These are phyloP conservation scores for Drosophila lutescens DNA, from an alignment of 2,888 invertebrate genomes.

Conservation along the genomic window DNA sequence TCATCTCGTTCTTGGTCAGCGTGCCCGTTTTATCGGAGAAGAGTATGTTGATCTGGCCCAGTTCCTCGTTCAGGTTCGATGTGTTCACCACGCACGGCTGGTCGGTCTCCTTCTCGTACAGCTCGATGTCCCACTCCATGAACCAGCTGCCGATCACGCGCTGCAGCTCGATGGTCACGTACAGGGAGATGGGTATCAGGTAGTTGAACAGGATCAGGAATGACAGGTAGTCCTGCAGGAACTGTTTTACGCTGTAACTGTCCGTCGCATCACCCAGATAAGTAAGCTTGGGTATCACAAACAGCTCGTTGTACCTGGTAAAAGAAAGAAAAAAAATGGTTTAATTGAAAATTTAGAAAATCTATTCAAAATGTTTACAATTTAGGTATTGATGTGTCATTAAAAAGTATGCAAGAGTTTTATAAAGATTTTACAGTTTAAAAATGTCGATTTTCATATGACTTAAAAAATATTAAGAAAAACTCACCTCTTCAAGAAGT, in stretches of 20 bases:
- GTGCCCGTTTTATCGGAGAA: conserved; percentile 95
- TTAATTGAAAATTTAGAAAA: not conserved
- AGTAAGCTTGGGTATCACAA: conserved; percentile 75
- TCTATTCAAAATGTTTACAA: too few relatives aligned
- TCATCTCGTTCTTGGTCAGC: conserved; percentile 93
- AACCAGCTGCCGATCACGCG: conserved; percentile 88
- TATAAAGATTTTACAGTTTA: too few relatives aligned
- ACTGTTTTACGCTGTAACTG: conserved; percentile 77
- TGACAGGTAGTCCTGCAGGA: conserved; percentile 87
- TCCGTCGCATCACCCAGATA: conserved; percentile 83
- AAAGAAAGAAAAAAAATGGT: not conserved
- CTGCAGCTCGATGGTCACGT: conserved; percentile 92
- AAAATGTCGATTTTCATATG: too few relatives aligned
- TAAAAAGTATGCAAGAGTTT: too few relatives aligned
- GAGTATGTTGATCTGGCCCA: conserved; percentile 92
- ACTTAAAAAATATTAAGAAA: too few relatives aligned
- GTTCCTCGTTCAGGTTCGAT: conserved; percentile 93
- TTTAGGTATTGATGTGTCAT: too few relatives aligned
- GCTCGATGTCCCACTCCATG: conserved; percentile 90
- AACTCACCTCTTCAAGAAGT: conserved; percentile 86
- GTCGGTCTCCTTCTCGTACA: conserved; percentile 87
- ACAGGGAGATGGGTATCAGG: conserved; percentile 93
- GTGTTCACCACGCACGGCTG: conserved; percentile 91
- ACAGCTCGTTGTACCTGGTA: conserved; percentile 80
- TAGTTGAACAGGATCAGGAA: conserved; percentile 93